Conservation (phyloP, 2,888 invertebrate genomes). For the Nineta flava region DNA sequence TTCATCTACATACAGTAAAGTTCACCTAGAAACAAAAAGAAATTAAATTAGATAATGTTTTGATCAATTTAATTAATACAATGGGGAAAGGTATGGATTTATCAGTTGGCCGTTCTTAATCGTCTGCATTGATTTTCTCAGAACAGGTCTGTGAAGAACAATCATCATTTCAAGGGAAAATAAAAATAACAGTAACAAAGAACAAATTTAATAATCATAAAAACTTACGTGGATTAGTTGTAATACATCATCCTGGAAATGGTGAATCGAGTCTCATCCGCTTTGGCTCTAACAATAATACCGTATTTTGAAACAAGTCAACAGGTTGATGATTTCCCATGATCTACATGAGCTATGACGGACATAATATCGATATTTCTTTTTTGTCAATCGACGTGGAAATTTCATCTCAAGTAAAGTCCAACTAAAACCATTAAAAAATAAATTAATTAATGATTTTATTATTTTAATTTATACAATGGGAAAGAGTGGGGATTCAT, state of each 20-base stretch:
- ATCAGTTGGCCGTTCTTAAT: background rate
- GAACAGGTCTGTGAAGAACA: background rate
- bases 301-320: constrained; percentile 99
- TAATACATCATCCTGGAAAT: constrained; percentile 98
- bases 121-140: background rate
- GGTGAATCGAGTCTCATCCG: constrained; percentile 98
- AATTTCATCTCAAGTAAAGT: constrained; percentile 99
- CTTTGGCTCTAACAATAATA: constrained; percentile 97
- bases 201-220: constrained; percentile 1
- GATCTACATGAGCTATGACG: constrained; percentile 99
- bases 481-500: background rate
- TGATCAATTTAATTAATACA: too few species aligned
- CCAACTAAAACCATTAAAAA: constrained; percentile 79
- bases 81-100: background rate
- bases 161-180: background rate
- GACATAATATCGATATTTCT: constrained; percentile 99
- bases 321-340: constrained; percentile 98
- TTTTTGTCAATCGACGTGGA: constrained; percentile 99
- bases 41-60: too few species aligned
- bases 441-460: too few species aligned
- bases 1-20: too few species aligned
- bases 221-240: constrained; percentile 96
- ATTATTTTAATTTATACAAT: background rate
- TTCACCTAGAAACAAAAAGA: too few species aligned
- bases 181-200: background rate